Conservation (phyloP, 35 echinoderm and acorn worm genomes). For the Heliocidaris tuberculata region DNA sequence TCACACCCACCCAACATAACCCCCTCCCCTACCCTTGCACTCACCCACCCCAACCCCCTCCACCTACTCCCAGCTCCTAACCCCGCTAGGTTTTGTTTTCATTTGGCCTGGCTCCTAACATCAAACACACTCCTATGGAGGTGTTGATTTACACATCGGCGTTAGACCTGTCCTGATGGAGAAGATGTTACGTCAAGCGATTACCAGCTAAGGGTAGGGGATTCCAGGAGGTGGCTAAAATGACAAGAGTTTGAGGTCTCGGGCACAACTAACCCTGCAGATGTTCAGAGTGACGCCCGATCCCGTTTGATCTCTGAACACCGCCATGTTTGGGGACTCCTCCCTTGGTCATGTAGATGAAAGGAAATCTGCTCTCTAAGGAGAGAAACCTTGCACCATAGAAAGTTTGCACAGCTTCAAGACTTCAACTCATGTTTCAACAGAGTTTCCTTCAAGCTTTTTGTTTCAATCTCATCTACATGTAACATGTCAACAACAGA, state of each 20-base stretch:
- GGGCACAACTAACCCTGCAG: not conserved
- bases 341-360: not conserved
- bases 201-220: not conserved
- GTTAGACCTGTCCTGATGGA: not conserved
- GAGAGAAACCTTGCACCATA: not conserved
- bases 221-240: not conserved
- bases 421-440: not conserved
- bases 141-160: constrained; percentile 27
- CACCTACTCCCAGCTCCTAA: not conserved
- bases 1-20: not conserved
- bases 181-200: constrained; percentile 20
- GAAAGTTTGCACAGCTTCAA: constrained; percentile 9
- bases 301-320: not conserved
- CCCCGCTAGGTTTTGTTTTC: not conserved
- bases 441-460: not conserved
- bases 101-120: not conserved
- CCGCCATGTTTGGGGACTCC: not conserved
- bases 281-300: not conserved
- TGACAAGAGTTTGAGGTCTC: not conserved
- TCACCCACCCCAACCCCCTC: not conserved
- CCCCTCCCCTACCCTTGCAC: not conserved
- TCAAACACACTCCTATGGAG: constrained; percentile 4
- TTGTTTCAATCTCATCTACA: constrained; percentile 1
- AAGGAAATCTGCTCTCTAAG: not conserved
- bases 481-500: not conserved